Base-by-base conservation (phyloP, 2,113 vertebrate species). In the Pollimyrus isidori region DNA sequence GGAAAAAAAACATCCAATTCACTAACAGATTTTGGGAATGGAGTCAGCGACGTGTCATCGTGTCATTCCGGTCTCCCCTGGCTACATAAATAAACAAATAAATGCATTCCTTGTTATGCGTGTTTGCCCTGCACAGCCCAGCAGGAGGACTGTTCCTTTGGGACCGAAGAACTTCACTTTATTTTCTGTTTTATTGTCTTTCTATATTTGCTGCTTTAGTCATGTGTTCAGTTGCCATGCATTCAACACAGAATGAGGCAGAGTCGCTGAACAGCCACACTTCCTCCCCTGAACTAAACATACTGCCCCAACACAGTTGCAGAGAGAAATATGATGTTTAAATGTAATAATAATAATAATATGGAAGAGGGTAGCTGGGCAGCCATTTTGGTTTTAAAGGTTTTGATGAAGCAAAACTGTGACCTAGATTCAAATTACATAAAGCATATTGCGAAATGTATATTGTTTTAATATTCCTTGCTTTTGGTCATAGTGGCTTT, bases 1-100 rank as follows among this genome's bases (percentile, higher is more conserved):
- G 15, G 6, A 94, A 91, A 92, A 91, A 92, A 94, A 94, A 95
- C 93, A 95, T 95, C 94, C 93, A 93, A 94, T 90, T 84, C 50
- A 30, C 80, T 85, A 83, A 84, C 52, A 62, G 46, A 84, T 42
- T 50, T 42, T 84, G 7, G 80, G 42, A 62, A 46, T 0, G 39
- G n/a, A 82, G 76, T 62, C 88, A 56, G 58, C 42, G 35, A 3
- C 49, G 42, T 52, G 48, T 52, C 76, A 80, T 62, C 52, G 45
- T 87, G 87, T 58, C 56, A 46, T 87, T 62, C 13, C 39, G 4
- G 53, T 62, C 52, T 62, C 42, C 35, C 39, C 39, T 19, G 21
- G 39, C 42, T 62, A 46, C 23, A 46, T 87, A 87, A 87, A 87
- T 53, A 53, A 52, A 53, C n/a, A 53, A 35, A 87, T 87, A 87